A percentile compares a stretch with the other conserved stretches of the same genome.
Conservation (phyloP, 1,140 invertebrate genomes). For the Drosophila athabasca region DNA sequence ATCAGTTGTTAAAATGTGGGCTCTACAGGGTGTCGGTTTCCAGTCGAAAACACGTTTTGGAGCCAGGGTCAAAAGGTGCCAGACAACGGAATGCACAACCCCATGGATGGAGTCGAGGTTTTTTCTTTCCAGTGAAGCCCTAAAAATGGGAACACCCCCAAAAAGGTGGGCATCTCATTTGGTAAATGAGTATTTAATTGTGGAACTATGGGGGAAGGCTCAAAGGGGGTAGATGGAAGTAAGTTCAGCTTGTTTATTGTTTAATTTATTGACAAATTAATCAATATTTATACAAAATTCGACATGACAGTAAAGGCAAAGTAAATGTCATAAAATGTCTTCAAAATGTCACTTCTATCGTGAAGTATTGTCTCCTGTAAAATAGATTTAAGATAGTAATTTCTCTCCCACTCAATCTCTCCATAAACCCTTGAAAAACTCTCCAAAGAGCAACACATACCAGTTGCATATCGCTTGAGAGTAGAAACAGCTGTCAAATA, state of each 20-base stretch:
- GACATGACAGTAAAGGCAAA: no score
- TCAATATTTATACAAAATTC: no score
- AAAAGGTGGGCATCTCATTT: slow-evolving; percentile 2
- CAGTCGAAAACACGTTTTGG: slow-evolving; percentile 24
- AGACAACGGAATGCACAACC: slow-evolving; percentile 11
- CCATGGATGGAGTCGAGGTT: slow-evolving; percentile 12
- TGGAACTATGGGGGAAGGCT: background rate
- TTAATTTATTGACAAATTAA: background rate
- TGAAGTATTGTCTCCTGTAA: no score
- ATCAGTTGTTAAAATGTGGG: slow-evolving; percentile 68
- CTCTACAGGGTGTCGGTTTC: slow-evolving; percentile 30
- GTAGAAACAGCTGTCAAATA: slow-evolving; percentile 51
- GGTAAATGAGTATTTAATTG: slow-evolving; percentile 45
- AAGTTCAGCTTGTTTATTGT: background rate
- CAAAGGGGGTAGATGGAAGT: background rate
- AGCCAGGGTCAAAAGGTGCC: slow-evolving; percentile 61
- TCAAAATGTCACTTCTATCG: no score
- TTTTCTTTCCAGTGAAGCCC: slow-evolving; percentile 39
- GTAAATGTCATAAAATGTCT: no score
- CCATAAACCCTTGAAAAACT: slow-evolving; percentile 5
- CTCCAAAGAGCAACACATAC: slow-evolving; percentile 7
- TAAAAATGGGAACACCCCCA: slow-evolving; percentile 26
- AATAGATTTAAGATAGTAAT: no score
- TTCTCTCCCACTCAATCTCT: background rate
- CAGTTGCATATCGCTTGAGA: slow-evolving; percentile 43